Percentiles rank a stretch among this genome's conserved stretches.
Conservation (phyloP, 2,797 vertebrate species). For the Erpetoichthys calabaricus region DNA sequence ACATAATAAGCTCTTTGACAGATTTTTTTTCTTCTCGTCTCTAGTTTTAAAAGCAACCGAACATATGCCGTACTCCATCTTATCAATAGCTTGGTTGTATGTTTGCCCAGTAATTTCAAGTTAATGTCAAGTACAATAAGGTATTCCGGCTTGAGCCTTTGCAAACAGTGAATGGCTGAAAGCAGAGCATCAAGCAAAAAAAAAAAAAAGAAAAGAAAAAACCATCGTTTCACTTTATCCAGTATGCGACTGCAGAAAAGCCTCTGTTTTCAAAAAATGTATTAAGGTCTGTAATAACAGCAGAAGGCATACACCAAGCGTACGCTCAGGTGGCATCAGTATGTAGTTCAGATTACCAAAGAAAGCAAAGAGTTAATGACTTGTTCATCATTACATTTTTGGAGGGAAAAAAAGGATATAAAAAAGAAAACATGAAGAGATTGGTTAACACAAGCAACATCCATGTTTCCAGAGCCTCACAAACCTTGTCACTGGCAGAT, state of each 20-base stretch:
- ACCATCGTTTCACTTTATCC: conserved; percentile 5
- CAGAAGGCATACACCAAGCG: conserved; percentile 15
- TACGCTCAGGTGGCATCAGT: conserved; percentile 13
- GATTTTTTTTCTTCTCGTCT: conserved; percentile 33
- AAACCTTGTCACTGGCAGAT: too few species aligned
- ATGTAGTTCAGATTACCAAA: too few species aligned
- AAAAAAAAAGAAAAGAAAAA: conserved; percentile 7
- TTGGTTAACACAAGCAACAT: too few species aligned
- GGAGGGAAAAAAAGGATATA: too few species aligned
- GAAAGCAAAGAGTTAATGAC: too few species aligned
- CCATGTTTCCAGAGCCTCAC: too few species aligned
- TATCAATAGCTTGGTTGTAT: conserved; percentile 51
- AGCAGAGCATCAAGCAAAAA: conserved; percentile 28
- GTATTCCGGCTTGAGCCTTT: conserved; percentile 39
- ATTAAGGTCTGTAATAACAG: conserved; percentile 23
- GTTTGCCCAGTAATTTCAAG: conserved; percentile 49
- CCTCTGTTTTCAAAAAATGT: conserved; percentile 9
- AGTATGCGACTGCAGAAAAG: conserved; percentile 3
- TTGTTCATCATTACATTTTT: too few species aligned
- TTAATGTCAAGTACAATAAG: conserved; percentile 42
- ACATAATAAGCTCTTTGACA: conserved; percentile 66
- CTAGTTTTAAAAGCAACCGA: conserved; percentile 33
- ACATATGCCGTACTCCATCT: conserved; percentile 42
- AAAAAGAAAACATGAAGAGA: too few species aligned
- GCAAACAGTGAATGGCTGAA: conserved; percentile 52